Evolutionary conservation across 2,797 vertebrate species (phyloP).

Genomic region (Darevskia nairensis): DNA sequence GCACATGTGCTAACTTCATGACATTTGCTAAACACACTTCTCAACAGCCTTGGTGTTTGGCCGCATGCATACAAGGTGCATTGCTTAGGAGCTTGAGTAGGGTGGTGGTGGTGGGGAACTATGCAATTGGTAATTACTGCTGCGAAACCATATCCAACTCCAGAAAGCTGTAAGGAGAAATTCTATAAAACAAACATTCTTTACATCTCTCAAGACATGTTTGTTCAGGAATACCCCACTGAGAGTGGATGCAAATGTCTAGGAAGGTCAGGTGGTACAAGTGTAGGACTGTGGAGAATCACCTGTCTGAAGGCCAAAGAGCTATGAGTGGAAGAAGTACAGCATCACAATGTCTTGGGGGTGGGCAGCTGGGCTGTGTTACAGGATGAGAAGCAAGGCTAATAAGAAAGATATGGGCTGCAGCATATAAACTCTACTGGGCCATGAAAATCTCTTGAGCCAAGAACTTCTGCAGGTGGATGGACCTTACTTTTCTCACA

Average conservation of each 20-base stretch:
- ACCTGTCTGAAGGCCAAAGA: neutral
- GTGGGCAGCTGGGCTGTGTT: neutral
- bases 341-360: neutral
- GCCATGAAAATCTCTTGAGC: neutral
- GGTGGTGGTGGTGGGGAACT: too few relatives aligned
- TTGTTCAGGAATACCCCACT: neutral
- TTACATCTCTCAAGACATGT: neutral
- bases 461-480: neutral
- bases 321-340: neutral
- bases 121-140: neutral
- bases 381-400: neutral
- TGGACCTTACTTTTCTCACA: neutral
- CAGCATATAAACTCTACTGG: neutral
- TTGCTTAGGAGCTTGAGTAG: neutral
- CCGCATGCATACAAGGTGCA: neutral
- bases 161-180: conserved; percentile 5
- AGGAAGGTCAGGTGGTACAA: neutral
- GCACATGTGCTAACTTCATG: neutral
- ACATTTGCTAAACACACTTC: neutral
- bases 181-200: neutral
- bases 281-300: neutral
- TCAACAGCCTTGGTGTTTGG: neutral
- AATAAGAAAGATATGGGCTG: neutral
- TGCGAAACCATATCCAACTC: neutral
- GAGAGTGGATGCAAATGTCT: neutral